phyloP scores from a whole-genome alignment of 1,140 invertebrate genomes.

The Drosophila jambulina region DNA sequence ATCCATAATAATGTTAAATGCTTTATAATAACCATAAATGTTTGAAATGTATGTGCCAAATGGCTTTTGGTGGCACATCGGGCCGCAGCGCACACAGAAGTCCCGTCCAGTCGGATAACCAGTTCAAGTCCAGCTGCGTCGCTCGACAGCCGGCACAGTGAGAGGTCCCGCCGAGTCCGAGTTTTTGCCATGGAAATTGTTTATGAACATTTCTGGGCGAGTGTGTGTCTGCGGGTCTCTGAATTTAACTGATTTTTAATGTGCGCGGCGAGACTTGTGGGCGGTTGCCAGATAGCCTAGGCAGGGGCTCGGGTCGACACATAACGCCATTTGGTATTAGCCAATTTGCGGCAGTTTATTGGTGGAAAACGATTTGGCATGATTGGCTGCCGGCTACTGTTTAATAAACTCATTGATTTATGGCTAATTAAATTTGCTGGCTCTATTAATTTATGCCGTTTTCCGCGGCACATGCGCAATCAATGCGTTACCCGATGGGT shows the following conservation, averaged over 20 bases:
- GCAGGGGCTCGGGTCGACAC: conserved; percentile 61
- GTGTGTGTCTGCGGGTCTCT: conserved; percentile 56
- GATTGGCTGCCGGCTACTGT: conserved; percentile 79
- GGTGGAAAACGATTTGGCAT: conserved; percentile 68
- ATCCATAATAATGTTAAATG: conserved; percentile 81
- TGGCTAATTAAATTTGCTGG: conserved; percentile 79
- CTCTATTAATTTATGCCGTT: conserved; percentile 74
- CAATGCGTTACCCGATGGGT: conserved; percentile 57
- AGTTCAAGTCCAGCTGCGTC: conserved; percentile 57
- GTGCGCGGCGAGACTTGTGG: conserved; percentile 57
- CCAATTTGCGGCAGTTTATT: conserved; percentile 82
- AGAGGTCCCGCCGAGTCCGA: conserved; percentile 41
- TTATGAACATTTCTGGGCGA: conserved; percentile 57
- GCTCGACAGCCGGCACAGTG: conserved; percentile 59
- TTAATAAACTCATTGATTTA: conserved; percentile 83
- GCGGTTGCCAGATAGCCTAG: conserved; percentile 63
- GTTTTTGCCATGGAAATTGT: conserved; percentile 70
- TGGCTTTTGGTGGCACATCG: conserved; percentile 58
- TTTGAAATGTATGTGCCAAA: conserved; percentile 81
- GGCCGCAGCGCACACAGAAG: conserved; percentile 38
- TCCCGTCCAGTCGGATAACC: conserved; percentile 23
- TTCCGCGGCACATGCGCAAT: conserved; percentile 67
- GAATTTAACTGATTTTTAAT: conserved; percentile 82
- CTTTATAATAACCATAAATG: conserved; percentile 83
- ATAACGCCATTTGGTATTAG: conserved; percentile 72